phyloP scores from a whole-genome alignment of 2,113 vertebrate species.

The Tympanuchus pallidicinctus region DNA sequence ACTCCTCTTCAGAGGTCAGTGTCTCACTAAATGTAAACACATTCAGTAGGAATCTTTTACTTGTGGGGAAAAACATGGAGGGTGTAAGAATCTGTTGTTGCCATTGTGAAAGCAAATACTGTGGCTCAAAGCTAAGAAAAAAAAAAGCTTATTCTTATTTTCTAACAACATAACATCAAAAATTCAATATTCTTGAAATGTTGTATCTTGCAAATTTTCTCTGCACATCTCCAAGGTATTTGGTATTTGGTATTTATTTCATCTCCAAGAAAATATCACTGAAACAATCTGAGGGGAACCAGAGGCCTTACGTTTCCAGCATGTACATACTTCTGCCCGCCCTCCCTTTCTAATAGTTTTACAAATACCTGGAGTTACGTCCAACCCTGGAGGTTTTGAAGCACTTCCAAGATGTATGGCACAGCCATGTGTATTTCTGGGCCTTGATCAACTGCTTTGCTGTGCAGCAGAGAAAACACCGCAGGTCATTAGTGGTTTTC shows the following conservation, averaged over 20 bases:
- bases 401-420: neutral
- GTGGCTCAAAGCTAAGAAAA: neutral
- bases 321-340: neutral
- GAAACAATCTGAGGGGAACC: neutral
- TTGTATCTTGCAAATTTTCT: neutral
- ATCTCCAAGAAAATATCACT: neutral
- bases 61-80: rapidly evolving
- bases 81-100: neutral
- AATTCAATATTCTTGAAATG: neutral
- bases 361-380: neutral
- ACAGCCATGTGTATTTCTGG: no score
- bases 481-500: neutral
- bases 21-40: neutral
- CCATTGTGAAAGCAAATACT: neutral
- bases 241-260: neutral
- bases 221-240: neutral
- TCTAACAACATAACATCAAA: neutral
- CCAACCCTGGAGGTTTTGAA: neutral
- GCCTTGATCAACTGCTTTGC: neutral
- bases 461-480: neutral
- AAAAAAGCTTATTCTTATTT: neutral
- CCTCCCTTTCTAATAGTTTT: neutral
- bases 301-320: neutral
- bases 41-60: no score
- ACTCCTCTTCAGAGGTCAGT: neutral